Base-by-base conservation (phyloP, 53 echinoderm and acorn worm species). In the Apostichopus leukothele region DNA sequence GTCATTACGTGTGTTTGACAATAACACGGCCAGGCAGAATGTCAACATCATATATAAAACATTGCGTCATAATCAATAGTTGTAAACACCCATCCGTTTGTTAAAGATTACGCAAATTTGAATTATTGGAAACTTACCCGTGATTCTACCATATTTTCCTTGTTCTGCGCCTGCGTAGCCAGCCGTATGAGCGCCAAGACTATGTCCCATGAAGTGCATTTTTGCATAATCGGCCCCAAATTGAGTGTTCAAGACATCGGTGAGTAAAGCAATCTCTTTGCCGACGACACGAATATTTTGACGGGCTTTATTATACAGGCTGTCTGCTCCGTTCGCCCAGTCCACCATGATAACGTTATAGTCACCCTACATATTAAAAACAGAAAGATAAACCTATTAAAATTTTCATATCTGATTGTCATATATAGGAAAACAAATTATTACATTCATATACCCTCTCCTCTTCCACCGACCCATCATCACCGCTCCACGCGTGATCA, bases 261-360 rank as follows among this genome's bases (percentile, higher is more conserved):
- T 73, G 52, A 92, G 67, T 20, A 89, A 73, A 20, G 92, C 96
- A 1, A 93, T 88, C 79, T 94, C 90, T 60, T 90, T 88, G 5
- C 96, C 96, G 60, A 94, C 94, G 25, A 96, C 94, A 60, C 96
- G 89, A 67, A 91, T 91, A 75, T 94, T 96, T 86, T 94, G 94
- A 12, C 90, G 90, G 4, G 91, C 90, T 57, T 93, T 92, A 53
- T 88, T 78, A 77, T 96, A 96, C 52, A 89, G 79, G 5, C 90
- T 75, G 53, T 90, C 88, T 23, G 96, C 96, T n/a, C 96, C 96
- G 0, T 87, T 88, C 13, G 84, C 80, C 96, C 96, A 96, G 80
- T 96, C 96, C 22, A 96, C 96, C 53, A 92, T 60, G 55, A 96
- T 92, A 2, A 96, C 86, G 74, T 96, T 96, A 18, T 86, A 60